Base-by-base conservation (phyloP, 2,888 invertebrate genomes). In the Brachyptera risi region DNA sequence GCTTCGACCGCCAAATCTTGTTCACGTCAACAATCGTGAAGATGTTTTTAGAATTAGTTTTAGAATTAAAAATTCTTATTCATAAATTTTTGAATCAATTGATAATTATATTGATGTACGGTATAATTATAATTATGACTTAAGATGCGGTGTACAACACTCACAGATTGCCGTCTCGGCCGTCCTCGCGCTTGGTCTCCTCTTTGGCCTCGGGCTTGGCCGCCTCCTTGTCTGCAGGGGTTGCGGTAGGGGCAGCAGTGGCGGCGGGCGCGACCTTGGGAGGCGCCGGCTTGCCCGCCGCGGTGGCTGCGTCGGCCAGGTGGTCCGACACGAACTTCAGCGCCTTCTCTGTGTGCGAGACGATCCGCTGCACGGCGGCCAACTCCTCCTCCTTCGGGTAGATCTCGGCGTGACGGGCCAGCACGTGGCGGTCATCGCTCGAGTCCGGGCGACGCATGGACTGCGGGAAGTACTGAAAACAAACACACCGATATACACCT, bases 381-480 rank as follows among this genome's bases (percentile, higher is more conserved):
- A 93, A 78, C 78, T 96, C 93, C 68, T 86, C 86, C 75, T 96
- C 96, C 70, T 87, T 85, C 1, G 97, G 97, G 80, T 96, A 96
- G 69, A 99, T 94, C 66, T 90, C 90, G 0, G 91, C 88, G 76
- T 98, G 97, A 70, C 92, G 90, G 56, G 92, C 88, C 74, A 94
- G 85, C 61, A 97, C 93, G 78, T 97, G 96, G 9, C 95, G 86
- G 78, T 98, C 98, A 77, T 98, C 97, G 17, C 88, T 87, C n/a
- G 93, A 91, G 76, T 96, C 96, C 0, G 91, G 89, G 56, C 93
- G 85, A 21, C 95, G 83, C 50, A 84, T 83, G 68, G 77, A 79
- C 66, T 83, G 81, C 63, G 68, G 68, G 63, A 68, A 69, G 56
- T 68, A 71, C 62, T 65, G 63, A 21, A 49, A 31, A 7, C 31